Evolutionary conservation across 2,797 vertebrate genomes (phyloP), one percentile per base, ranked within the genome.

Genomic region (Alectoris magna): DNA sequence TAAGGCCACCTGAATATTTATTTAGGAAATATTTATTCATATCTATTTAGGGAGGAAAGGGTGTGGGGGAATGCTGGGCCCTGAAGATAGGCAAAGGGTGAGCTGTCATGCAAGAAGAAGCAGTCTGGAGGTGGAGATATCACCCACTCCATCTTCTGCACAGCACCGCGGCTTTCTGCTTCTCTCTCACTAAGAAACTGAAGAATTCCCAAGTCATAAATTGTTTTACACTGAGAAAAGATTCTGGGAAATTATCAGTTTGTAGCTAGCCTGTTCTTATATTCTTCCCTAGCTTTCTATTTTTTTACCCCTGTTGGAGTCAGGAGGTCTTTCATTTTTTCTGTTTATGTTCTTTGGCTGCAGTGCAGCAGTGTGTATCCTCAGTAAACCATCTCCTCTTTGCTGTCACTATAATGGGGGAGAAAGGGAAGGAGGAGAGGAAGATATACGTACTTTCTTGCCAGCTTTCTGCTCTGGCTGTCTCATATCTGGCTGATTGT

Each of bases 321-420:
- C 51, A 80, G 87, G 79, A 89, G 53, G 90, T 55, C 64, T 90
- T 83, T 91, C 66, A 64, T 91, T 88, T 85, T 85, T 92, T 81
- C 80, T 92, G 60, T 93, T 94, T 95, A 88, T 90, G 60, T 88
- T 95, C 67, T 66, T 82, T 87, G 88, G 73, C 85, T 96, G 74
- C 77, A 79, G 2, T 1, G 6, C 46, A 86, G 82, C 55, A 68
- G 15, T 58, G 64, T 79, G 77, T 73, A 60, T 91, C 70, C 83
- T 90, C 91, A 88, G 89, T 94, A 94, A 96, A 94, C 73, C 71
- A 86, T 73, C 79, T 86, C 60, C 34, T 53, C 70, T 88, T 91
- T 92, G 63, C 80, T 84, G 51, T 79, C 67, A 67, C 59, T 41
- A 14, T 82, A 91, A 86, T 48, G 58, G 56, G 39, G 66, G 21